Evolutionary conservation across 2,113 vertebrate genomes (phyloP).

Genomic region (Chiloscyllium plagiosum): DNA sequence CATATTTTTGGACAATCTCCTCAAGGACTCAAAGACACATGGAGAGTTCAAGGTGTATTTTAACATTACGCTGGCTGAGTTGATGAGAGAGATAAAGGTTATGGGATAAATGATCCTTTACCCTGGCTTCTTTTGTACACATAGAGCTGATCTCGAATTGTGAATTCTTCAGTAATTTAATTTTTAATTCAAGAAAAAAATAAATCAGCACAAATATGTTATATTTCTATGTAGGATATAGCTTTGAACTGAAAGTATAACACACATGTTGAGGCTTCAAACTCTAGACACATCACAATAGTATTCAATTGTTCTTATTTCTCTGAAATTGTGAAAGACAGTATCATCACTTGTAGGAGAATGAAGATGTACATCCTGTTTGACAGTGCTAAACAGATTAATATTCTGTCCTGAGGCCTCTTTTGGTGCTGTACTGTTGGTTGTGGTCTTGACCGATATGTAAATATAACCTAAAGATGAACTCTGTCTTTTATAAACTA

Average conservation of each 20-base stretch:
- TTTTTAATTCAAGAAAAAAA: neutral
- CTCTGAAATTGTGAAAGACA: neutral
- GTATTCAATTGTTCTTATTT: neutral
- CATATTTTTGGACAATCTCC: neutral
- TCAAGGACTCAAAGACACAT: neutral
- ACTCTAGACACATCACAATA: neutral
- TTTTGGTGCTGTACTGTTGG: neutral
- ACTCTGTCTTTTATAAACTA: neutral
- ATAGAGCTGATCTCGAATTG: neutral
- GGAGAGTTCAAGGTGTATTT: neutral
- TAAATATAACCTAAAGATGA: constrained; percentile 7
- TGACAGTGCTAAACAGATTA: neutral
- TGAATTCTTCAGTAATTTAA: neutral
- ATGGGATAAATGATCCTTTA: too few relatives aligned
- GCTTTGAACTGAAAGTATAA: neutral
- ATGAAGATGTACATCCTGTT: constrained; percentile 23
- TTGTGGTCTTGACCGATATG: constrained; percentile 19
- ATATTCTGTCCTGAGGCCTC: constrained; percentile 19
- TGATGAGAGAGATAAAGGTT: neutral
- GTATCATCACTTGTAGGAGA: neutral
- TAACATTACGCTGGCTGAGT: neutral
- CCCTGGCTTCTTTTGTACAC: neutral
- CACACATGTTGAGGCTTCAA: neutral
- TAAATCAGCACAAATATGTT: neutral
- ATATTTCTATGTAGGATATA: neutral